A percentile compares a stretch with the other conserved stretches of the same genome.
phyloP scores from a whole-genome alignment of 2,888 invertebrate species.

The Hydropsyche betteni region DNA sequence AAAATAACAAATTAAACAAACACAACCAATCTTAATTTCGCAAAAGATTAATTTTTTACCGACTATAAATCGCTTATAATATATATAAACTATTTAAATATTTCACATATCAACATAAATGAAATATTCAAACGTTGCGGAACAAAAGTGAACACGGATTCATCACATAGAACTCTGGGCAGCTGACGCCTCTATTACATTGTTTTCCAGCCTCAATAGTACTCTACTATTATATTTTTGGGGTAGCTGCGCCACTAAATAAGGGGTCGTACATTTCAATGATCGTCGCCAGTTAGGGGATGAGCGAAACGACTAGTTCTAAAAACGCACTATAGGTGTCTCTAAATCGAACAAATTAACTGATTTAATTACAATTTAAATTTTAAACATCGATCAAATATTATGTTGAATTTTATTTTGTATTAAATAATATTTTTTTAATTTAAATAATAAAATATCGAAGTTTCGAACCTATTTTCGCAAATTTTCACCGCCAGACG shows the following conservation, averaged over 20 bases:
- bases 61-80: no score
- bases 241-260: slow-evolving; percentile 45
- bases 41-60: no score
- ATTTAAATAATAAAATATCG: not conserved
- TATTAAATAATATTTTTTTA: not conserved
- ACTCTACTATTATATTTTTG: slow-evolving; percentile 39
- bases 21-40: no score
- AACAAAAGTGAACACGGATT: no score
- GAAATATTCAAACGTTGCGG: no score
- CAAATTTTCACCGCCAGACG: slow-evolving; percentile 6
- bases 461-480: not conserved
- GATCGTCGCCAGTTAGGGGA: slow-evolving; percentile 31
- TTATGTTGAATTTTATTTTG: not conserved
- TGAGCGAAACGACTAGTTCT: not conserved
- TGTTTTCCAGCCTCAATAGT: slow-evolving; percentile 49
- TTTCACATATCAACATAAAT: no score
- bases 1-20: no score
- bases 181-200: slow-evolving; percentile 39
- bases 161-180: not conserved
- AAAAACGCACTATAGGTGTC: slow-evolving; percentile 1
- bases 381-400: not conserved
- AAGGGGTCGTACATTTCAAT: slow-evolving; percentile 48
- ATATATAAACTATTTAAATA: no score
- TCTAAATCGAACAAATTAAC: not conserved
- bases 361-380: no score